Base-by-base conservation (phyloP, 2,888 invertebrate genomes). In the Lypha dubia region DNA sequence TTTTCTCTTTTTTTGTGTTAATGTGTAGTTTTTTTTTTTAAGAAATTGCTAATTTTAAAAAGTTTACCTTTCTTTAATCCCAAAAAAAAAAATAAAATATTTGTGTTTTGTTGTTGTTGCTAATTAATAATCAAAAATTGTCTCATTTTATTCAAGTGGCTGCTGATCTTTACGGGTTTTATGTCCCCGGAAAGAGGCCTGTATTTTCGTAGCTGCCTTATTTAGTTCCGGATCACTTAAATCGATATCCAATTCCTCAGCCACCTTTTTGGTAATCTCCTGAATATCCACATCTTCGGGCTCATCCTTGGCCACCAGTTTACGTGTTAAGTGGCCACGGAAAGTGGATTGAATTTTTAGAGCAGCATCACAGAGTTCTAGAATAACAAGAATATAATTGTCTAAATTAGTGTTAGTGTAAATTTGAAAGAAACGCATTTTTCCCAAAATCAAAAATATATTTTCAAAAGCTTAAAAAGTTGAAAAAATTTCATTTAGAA, bases 341-440 rank as follows among this genome's bases (percentile, higher is more conserved):
- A 97, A 98, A 20, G 97, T 96, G 8, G 97, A 97, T 92, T 98
- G 97, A 91, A 98, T 98, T 94, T 97, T 97, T 68, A 96, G 96
- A 44, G 97, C 98, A 5, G 97, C 97, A 92, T 95, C 93, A 91
- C 95, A 95, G 87, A 97, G 93, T 89, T 97, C 97, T 97, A 94
- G 6, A 94, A 93, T 80, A 70, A 87, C 84, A 88, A 86, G 86
- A 80, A 58, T 73, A 63, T 44, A 79, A 73, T 65, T 46, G 41
- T 49, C 71, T 73, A n/a, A 17, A 56, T 79, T 62, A 71, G 2
- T 76, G 65, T 75, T 65, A 65, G 44, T 32, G 35, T n/a, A 9
- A 20, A 20, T 6, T 5, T 32, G 38, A 35, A 24, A 15, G 8
- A 56, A 56, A 53, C 24, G 28, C 17, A 32, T 41, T n/a, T n/a